These are phyloP conservation scores for Drosophila pandora DNA, from an alignment of 1,140 invertebrate genomes.

Conservation along the genomic window DNA sequence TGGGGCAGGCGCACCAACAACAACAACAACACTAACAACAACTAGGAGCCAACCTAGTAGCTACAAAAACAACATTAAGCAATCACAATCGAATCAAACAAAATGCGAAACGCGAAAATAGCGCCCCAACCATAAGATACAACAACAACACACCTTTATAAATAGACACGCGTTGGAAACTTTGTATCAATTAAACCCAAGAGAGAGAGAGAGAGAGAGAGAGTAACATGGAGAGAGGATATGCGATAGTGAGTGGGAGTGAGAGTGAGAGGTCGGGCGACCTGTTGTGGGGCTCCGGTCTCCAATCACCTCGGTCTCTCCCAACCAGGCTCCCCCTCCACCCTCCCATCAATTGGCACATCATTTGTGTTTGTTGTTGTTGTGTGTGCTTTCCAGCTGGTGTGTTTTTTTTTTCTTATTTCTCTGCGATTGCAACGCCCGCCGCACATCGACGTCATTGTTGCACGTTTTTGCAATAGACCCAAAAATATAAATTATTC, in stretches of 20 bases:
- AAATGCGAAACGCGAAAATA: slow-evolving; percentile 68
- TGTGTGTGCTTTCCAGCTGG: slow-evolving; percentile 24
- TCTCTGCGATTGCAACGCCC: slow-evolving; percentile 42
- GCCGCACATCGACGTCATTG: slow-evolving; percentile 62
- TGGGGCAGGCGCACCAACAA: slow-evolving; percentile 66
- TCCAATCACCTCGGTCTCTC: background rate
- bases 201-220: background rate
- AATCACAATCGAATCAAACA: slow-evolving; percentile 74
- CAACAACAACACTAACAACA: slow-evolving; percentile 24
- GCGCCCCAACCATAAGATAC: slow-evolving; percentile 41
- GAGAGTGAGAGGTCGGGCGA: background rate
- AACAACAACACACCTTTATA: slow-evolving; percentile 57
- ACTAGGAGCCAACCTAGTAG: too few relatives aligned
- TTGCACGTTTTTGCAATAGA: slow-evolving; percentile 79
- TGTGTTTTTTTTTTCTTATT: slow-evolving; percentile 19
- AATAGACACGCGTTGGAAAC: slow-evolving; percentile 75
- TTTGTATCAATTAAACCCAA: slow-evolving; percentile 76
- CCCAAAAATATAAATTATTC: slow-evolving; percentile 31
- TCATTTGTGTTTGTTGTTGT: slow-evolving; percentile 34
- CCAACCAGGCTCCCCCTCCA: background rate
- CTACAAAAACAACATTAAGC: slow-evolving; percentile 55
- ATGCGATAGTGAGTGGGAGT: background rate
- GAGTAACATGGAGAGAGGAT: background rate
- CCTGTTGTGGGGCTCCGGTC: background rate
- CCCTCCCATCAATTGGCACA: slow-evolving; percentile 63